Percentiles rank a stretch among this genome's conserved stretches.
Conservation (phyloP, 1,140 invertebrate genomes). For the Heliothis virescens region DNA sequence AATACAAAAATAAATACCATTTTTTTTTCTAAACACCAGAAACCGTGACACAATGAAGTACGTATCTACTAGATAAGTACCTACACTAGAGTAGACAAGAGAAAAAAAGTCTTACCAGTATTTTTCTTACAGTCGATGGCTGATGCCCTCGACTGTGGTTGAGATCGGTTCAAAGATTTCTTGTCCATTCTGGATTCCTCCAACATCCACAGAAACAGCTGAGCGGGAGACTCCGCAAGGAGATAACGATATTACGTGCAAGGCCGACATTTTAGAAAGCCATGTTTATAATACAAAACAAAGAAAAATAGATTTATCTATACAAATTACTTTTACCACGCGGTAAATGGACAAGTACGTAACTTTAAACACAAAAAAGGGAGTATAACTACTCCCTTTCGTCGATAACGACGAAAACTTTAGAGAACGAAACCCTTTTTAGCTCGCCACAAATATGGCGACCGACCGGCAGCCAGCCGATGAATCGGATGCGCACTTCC, state of each 20-base stretch:
- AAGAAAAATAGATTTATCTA: constrained; percentile 83
- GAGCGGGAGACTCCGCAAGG: constrained; percentile 88
- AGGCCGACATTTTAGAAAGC: constrained; percentile 93
- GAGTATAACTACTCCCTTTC: constrained; percentile 88
- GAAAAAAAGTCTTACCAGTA: constrained; percentile 87
- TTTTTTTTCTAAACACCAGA: too few species aligned
- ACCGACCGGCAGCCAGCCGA: constrained; percentile 85
- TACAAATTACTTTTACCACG: constrained; percentile 70
- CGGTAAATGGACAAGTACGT: constrained; percentile 79
- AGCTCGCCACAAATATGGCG: constrained; percentile 90
- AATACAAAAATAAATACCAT: too few species aligned
- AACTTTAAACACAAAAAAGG: constrained; percentile 79
- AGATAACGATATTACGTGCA: constrained; percentile 89
- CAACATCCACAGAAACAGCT: constrained; percentile 79
- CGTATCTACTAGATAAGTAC: not conserved
- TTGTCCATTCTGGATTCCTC: constrained; percentile 91
- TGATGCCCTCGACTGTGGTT: constrained; percentile 88
- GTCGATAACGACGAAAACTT: constrained; percentile 88
- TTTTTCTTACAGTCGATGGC: constrained; percentile 90
- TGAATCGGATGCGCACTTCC: constrained; percentile 80
- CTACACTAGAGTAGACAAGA: not conserved
- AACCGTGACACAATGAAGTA: not conserved
- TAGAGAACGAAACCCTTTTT: constrained; percentile 78
- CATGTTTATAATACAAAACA: constrained; percentile 89
- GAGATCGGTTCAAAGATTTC: constrained; percentile 88